Percentiles rank a stretch among this genome's conserved stretches.
Evolutionary conservation across 2,113 vertebrate genomes (phyloP).

Genomic region (Hipposideros armiger): DNA sequence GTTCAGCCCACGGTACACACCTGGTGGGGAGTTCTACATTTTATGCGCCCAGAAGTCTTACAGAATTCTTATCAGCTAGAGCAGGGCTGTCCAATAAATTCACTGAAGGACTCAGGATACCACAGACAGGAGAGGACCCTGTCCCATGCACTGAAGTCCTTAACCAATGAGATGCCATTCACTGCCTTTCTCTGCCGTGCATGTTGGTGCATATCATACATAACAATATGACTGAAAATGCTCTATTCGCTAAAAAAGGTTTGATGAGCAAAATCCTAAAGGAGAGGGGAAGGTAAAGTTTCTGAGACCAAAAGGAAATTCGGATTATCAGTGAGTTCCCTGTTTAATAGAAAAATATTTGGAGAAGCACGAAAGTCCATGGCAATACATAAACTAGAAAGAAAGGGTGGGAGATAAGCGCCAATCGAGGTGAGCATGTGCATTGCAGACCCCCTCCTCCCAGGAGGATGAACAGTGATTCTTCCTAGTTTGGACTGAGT

Average conservation of each 20-base stretch:
- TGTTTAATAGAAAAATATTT: background rate
- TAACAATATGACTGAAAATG: background rate
- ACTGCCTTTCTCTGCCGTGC: background rate
- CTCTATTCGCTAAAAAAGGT: background rate
- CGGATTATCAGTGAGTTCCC: background rate
- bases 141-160: background rate
- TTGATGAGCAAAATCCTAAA: background rate
- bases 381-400: background rate
- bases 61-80: background rate
- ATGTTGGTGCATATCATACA: background rate
- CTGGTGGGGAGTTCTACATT: accelerated
- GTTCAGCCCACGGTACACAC: accelerated
- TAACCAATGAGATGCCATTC: background rate
- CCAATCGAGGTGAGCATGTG: accelerated
- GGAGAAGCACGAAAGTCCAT: background rate
- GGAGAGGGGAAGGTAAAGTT: background rate
- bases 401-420: background rate
- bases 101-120: background rate
- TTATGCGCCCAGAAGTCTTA: background rate
- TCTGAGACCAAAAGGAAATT: background rate
- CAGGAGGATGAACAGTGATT: background rate
- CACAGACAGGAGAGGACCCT: too few relatives aligned
- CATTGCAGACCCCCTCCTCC: background rate
- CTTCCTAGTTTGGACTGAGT: background rate
- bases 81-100: accelerated